Conservation (phyloP, 2,797 vertebrate species). For the Siniperca undulata region DNA sequence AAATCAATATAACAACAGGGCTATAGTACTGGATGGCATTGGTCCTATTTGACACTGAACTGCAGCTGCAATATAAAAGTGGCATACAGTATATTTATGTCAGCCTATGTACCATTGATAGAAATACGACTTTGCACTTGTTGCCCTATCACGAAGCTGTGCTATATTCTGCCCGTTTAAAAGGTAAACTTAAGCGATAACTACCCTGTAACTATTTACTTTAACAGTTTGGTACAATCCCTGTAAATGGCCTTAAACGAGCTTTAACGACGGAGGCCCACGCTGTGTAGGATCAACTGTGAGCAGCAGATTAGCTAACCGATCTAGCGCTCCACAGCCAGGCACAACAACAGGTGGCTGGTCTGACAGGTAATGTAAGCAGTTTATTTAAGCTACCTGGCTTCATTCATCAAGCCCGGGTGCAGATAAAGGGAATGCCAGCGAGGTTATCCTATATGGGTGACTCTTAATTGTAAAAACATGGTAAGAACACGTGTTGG, state of each 20-base stretch:
- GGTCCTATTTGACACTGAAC: conserved; percentile 4
- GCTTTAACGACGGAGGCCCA: not conserved
- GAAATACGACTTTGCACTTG: not conserved
- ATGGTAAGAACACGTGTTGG: not conserved
- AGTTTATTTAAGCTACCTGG: conserved; percentile 30
- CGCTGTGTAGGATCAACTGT: conserved; percentile 18
- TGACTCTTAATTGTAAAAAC: not conserved
- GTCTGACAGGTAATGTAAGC: conserved; percentile 65
- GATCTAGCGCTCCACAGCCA: conserved; percentile 37
- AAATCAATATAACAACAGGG: not conserved
- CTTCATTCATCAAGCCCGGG: conserved; percentile 16
- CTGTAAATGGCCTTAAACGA: not conserved
- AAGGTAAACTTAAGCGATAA: not conserved
- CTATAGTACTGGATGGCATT: not conserved
- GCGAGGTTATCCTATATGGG: not conserved
- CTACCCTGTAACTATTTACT: not conserved
- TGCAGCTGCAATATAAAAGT: conserved; percentile 7
- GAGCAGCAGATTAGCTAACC: conserved; percentile 64
- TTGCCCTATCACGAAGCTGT: not conserved
- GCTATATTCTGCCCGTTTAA: not conserved
- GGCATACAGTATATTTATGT: not conserved
- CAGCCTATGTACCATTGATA: not conserved
- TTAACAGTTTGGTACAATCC: fast-evolving
- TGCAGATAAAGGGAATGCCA: not conserved
- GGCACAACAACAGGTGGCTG: conserved; percentile 73